Percentiles rank a stretch among this genome's conserved stretches.
These are phyloP conservation scores for Drusus annulatus DNA, from an alignment of 1,140 invertebrate species.

Conservation along the genomic window DNA sequence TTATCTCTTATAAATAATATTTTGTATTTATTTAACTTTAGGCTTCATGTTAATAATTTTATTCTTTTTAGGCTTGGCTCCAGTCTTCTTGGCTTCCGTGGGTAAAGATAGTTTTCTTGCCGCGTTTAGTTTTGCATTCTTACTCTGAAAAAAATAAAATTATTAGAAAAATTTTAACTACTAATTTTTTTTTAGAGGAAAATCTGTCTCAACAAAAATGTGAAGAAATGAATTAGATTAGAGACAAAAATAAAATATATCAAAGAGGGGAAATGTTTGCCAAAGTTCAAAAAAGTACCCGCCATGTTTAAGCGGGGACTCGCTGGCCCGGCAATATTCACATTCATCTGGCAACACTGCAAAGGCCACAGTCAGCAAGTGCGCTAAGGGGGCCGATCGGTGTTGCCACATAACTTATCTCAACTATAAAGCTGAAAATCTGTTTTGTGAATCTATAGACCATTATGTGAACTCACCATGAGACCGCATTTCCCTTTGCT, in stretches of 20 bases:
- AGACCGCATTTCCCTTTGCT: conserved; percentile 40
- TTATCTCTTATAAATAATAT: too few relatives aligned
- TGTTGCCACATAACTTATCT: neutral
- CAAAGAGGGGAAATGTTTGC: conserved; percentile 9
- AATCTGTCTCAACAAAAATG: too few relatives aligned
- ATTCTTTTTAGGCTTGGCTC: conserved; percentile 40
- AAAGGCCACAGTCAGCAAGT: neutral
- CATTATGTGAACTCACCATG: conserved; percentile 24
- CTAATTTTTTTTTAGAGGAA: too few relatives aligned
- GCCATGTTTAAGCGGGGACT: conserved; percentile 32
- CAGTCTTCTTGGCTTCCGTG: conserved; percentile 3
- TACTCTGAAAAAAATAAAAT: conserved; percentile 46
- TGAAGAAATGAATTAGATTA: too few relatives aligned
- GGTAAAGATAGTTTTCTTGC: conserved; percentile 28
- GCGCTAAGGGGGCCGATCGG: neutral
- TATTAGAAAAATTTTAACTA: too few relatives aligned
- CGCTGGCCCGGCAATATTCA: neutral
- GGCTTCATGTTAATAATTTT: conserved; percentile 43
- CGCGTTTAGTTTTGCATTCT: conserved; percentile 45
- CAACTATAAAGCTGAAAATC: too few relatives aligned
- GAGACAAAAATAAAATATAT: too few relatives aligned
- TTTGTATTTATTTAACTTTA: neutral
- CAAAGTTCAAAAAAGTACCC: conserved; percentile 30
- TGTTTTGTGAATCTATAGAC: too few relatives aligned
- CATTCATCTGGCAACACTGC: conserved; percentile 20